These are phyloP conservation scores for Cephalotes varians DNA, from an alignment of 2,888 invertebrate genomes.

Conservation along the genomic window DNA sequence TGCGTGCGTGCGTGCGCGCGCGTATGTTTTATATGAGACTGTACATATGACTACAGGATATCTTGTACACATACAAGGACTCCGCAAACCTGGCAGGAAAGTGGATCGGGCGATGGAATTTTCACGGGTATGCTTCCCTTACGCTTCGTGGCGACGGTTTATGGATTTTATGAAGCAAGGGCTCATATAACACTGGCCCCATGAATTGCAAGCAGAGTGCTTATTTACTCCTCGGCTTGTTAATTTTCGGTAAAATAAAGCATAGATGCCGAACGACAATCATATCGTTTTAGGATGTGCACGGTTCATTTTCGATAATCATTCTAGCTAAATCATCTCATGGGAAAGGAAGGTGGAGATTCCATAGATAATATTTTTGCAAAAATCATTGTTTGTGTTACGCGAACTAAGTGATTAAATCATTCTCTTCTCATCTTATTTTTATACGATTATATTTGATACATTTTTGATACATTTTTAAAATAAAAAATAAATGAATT, in stretches of 20 bases:
- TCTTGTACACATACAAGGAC: neutral
- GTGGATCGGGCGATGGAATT: conserved; percentile 50
- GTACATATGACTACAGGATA: neutral
- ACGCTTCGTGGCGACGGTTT: conserved; percentile 57
- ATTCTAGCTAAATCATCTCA: conserved; percentile 1
- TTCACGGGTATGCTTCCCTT: conserved; percentile 61
- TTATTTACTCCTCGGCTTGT: conserved; percentile 73
- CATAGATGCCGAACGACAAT: conserved; percentile 19
- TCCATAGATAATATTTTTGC: neutral
- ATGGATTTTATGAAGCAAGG: conserved; percentile 69
- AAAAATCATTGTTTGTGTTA: neutral
- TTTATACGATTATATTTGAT: neutral
- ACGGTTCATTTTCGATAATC: conserved; percentile 21
- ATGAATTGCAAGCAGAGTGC: conserved; percentile 70
- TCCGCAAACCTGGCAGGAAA: neutral
- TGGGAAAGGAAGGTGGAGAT: neutral
- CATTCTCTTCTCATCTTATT: neutral
- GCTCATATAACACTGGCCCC: conserved; percentile 62
- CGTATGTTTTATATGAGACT: neutral
- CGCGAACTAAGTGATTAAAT: neutral
- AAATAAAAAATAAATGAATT: neutral
- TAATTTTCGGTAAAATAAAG: conserved; percentile 69
- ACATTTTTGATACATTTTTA: neutral
- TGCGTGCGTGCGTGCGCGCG: neutral
- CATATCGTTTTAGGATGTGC: neutral